A percentile compares a stretch with the other conserved stretches of the same genome.
Conservation (phyloP, 2,888 invertebrate genomes). For the Ommatoiulus sabulosus region DNA sequence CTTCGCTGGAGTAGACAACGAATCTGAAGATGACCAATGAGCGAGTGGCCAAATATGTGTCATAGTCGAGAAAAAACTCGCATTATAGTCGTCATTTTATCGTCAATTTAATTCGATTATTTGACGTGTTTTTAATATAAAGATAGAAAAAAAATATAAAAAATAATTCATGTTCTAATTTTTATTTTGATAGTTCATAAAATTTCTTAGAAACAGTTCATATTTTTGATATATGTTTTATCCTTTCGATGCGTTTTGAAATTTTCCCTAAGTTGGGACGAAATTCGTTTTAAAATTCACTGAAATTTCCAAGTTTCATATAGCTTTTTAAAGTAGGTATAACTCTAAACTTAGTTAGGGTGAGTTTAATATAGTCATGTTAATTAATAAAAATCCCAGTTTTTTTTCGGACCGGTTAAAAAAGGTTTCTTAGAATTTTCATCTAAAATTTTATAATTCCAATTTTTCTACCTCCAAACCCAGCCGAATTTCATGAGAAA, state of each 20-base stretch:
- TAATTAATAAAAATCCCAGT: not conserved
- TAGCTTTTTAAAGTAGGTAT: not conserved
- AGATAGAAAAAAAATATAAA: constrained; percentile 4
- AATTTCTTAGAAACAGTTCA: not conserved
- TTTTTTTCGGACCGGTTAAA: too few species aligned
- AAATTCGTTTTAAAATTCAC: not conserved
- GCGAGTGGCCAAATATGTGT: constrained; percentile 4
- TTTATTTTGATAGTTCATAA: not conserved
- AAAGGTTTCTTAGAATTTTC: not conserved
- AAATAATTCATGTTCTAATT: constrained; percentile 42
- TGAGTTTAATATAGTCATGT: constrained; percentile 21
- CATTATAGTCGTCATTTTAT: constrained; percentile 8
- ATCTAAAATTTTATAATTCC: not conserved
- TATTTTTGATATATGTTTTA: not conserved
- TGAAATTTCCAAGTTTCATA: not conserved
- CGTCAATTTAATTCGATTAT: not conserved
- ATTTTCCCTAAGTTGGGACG: not conserved
- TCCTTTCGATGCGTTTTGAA: not conserved
- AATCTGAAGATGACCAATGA: constrained; percentile 52
- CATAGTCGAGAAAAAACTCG: not conserved
- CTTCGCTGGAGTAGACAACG: constrained; percentile 54
- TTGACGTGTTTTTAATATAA: constrained; percentile 44
- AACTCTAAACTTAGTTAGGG: constrained; percentile 24
- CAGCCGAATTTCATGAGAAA: constrained; percentile 5
- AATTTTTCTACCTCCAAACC: constrained; percentile 33